Evolutionary conservation across 2,113 vertebrate genomes (phyloP).

Genomic region (Sceloporus undulatus): DNA sequence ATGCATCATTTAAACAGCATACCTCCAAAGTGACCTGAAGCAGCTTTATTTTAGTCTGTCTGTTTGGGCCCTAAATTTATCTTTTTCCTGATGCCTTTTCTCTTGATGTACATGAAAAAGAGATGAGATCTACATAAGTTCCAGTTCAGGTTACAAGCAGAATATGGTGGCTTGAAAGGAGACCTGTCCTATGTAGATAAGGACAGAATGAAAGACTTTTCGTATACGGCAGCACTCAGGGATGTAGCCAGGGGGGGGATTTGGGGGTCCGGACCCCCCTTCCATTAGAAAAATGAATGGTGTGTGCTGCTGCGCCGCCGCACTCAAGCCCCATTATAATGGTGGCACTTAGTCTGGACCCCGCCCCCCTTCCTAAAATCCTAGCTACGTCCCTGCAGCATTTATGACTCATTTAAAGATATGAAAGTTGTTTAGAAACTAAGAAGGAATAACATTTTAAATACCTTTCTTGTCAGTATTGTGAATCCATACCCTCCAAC

Average conservation of each 20-base stretch:
- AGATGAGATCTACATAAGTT: slow-evolving; percentile 44
- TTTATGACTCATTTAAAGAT: not conserved
- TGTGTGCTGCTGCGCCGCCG: too few relatives aligned
- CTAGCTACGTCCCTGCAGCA: not conserved
- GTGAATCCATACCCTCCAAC: too few relatives aligned
- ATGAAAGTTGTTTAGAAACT: not conserved
- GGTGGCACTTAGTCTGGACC: too few relatives aligned
- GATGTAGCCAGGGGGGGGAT: too few relatives aligned
- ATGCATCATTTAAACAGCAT: too few relatives aligned
- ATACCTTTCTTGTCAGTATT: not conserved
- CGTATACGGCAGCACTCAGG: slow-evolving; percentile 40
- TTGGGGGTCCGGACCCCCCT: too few relatives aligned
- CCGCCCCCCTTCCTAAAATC: too few relatives aligned
- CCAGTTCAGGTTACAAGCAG: slow-evolving; percentile 34
- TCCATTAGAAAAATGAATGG: too few relatives aligned
- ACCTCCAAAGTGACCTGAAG: too few relatives aligned
- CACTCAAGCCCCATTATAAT: too few relatives aligned
- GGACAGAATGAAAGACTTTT: slow-evolving; percentile 49
- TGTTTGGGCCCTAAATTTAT: not conserved
- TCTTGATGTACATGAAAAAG: not conserved
- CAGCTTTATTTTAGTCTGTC: too few relatives aligned
- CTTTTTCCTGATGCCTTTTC: not conserved
- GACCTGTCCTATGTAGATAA: slow-evolving; percentile 54
- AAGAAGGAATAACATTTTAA: not conserved
- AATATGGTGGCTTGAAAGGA: slow-evolving; percentile 45